Base-by-base conservation (phyloP, 2,797 vertebrate genomes). In the Scolopax rusticola region DNA sequence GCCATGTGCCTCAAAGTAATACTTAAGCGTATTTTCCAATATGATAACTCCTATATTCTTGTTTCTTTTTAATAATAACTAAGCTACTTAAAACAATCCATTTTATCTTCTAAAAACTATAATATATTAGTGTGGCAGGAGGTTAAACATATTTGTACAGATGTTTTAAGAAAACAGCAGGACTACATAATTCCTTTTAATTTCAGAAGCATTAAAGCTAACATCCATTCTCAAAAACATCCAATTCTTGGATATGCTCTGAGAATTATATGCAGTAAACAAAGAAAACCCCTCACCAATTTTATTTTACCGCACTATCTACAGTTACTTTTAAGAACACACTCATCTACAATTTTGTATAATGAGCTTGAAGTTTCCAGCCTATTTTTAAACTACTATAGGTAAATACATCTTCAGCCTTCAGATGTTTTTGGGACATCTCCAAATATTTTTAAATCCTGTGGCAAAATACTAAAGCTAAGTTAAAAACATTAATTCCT, bases 141-240 rank as follows among this genome's bases (percentile, higher is more conserved):
- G 11, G 6, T 14, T 54, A 15, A 83, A 67, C 15, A 4, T 53
- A 28, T 38, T 65, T 63, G 17, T 20, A 88, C 4, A 33, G 15
- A 40, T 16, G 6, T 13, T 48, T 53, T 45, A 57, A 63, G 10
- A 61, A 61, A 79, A 43, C 14, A 63, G 48, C n/a, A 79, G 20
- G 32, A 40, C 38, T 43, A 14, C 3, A 28, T 0, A 0, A 57
- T 5, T 32, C 11, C 28, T 84, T 69, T 40, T 28, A 40, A 63
- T 24, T 56, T 64, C 38, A 40, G 18, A 65, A 47, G 18, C 56
- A 69, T 17, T 63, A 7, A 50, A 69, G 6, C 41, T 69, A 32
- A 36, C 10, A 28, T 24, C 56, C 77, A 24, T n/a, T 48, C 18
- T 54, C 36, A 38, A 60, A 59, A 33, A 40, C 8, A 4, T 9